Conservation (phyloP, 2,797 vertebrate genomes). For the Fistularia tabacaria region DNA sequence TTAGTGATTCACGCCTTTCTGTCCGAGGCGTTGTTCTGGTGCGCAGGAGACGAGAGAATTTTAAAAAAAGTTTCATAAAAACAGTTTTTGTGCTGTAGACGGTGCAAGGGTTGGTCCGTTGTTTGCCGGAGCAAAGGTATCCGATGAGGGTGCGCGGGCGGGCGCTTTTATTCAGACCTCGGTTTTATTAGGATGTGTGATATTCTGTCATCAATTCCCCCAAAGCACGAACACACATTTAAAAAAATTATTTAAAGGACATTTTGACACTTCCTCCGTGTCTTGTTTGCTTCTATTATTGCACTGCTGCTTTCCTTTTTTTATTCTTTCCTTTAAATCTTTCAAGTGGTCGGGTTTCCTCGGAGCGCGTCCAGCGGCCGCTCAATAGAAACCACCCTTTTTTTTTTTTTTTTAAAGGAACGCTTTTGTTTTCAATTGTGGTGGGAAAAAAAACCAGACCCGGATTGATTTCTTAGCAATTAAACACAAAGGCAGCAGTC, state of each 20-base stretch:
- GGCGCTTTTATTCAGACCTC: too few species aligned
- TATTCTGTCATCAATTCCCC: too few species aligned
- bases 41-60: conserved; percentile 23
- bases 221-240: too few species aligned
- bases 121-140: too few species aligned
- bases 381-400: conserved; percentile 45
- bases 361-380: conserved; percentile 29
- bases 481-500: conserved; percentile 46
- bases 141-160: too few species aligned
- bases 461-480: conserved; percentile 58
- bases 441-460: conserved; percentile 11
- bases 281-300: conserved; percentile 39
- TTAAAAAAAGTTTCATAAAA: conserved; percentile 33
- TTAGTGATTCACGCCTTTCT: conserved; percentile 48
- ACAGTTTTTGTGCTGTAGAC: too few species aligned
- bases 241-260: too few species aligned
- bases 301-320: conserved; percentile 14
- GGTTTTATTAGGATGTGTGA: too few species aligned
- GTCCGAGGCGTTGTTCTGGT: conserved; percentile 28
- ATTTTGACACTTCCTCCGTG: too few species aligned
- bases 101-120: too few species aligned
- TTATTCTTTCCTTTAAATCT: conserved; percentile 18
- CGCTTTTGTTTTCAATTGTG: conserved; percentile 22
- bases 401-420: conserved; percentile 31
- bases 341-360: conserved; percentile 2